These are phyloP conservation scores for Lipophrys pholis DNA, from an alignment of 2,113 vertebrate genomes.

Conservation along the genomic window DNA sequence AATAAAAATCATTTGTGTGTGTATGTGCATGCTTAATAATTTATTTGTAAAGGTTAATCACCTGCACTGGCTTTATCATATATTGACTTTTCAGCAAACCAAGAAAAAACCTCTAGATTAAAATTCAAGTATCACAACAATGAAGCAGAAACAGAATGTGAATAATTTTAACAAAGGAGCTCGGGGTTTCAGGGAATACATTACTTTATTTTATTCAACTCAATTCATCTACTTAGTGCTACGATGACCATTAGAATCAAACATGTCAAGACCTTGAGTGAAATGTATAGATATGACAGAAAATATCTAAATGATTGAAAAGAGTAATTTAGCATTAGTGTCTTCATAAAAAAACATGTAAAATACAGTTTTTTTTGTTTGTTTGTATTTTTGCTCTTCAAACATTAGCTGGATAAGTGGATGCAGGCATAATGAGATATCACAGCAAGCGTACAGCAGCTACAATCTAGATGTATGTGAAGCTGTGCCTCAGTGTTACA, in stretches of 20 bases:
- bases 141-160: conserved; percentile 17
- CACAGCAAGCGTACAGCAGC: conserved; percentile 17
- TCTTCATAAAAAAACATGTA: background rate
- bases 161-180: conserved; percentile 28
- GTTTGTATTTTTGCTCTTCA: background rate
- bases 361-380: too few species aligned
- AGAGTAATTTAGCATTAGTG: background rate
- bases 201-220: conserved; percentile 56
- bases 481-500: conserved; percentile 22
- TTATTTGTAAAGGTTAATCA: conserved; percentile 19
- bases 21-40: conserved; percentile 10
- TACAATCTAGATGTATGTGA: conserved; percentile 34
- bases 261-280: conserved; percentile 18
- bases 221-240: conserved; percentile 22
- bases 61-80: conserved; percentile 1
- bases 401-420: background rate
- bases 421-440: conserved; percentile 37
- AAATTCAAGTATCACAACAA: background rate
- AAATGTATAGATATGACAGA: conserved; percentile 8
- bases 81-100: conserved; percentile 18
- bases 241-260: conserved; percentile 29
- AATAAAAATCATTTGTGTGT: background rate
- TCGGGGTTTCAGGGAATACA: conserved; percentile 29
- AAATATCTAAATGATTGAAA: conserved; percentile 8
- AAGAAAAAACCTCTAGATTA: conserved; percentile 1